Evolutionary conservation across 1,140 invertebrate genomes (phyloP).

Genomic region (Asobara japonica): DNA sequence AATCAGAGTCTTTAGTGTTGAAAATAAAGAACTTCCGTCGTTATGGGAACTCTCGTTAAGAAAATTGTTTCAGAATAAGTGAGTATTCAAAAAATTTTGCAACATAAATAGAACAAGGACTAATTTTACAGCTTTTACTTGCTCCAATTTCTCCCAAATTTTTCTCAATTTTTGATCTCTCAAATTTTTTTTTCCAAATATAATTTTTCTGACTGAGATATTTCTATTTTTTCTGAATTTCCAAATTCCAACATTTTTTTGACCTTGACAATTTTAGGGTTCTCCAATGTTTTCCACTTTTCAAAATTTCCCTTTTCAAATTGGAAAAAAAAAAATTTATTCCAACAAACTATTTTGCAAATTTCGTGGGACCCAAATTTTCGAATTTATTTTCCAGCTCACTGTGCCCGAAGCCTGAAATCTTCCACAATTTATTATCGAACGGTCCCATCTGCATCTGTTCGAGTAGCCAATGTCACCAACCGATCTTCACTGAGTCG

Average conservation of each 20-base stretch:
- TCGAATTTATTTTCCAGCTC: conserved; percentile 36
- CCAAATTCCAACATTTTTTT: too few relatives aligned
- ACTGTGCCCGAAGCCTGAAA: conserved; percentile 8
- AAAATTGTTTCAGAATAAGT: conserved; percentile 53
- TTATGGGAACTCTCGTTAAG: conserved; percentile 56
- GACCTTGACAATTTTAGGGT: too few relatives aligned
- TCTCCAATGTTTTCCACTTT: too few relatives aligned
- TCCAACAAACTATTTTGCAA: too few relatives aligned
- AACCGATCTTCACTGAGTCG: conserved; percentile 58
- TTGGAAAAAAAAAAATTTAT: too few relatives aligned
- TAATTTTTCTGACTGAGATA: too few relatives aligned
- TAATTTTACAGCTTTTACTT: conserved; percentile 22
- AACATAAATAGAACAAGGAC: not conserved
- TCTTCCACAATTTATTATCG: conserved; percentile 46
- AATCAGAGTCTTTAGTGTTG: conserved; percentile 44
- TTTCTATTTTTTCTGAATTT: too few relatives aligned
- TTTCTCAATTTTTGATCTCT: not conserved
- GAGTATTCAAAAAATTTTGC: conserved; percentile 12
- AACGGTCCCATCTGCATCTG: conserved; percentile 56
- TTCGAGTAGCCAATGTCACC: conserved; percentile 48
- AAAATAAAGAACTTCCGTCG: conserved; percentile 46
- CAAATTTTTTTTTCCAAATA: too few relatives aligned
- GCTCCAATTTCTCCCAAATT: conserved; percentile 27
- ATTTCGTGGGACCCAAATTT: conserved; percentile 6
- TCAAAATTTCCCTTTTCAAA: too few relatives aligned